Conservation (phyloP, 1,140 invertebrate genomes). For the Dendroctonus valens region DNA sequence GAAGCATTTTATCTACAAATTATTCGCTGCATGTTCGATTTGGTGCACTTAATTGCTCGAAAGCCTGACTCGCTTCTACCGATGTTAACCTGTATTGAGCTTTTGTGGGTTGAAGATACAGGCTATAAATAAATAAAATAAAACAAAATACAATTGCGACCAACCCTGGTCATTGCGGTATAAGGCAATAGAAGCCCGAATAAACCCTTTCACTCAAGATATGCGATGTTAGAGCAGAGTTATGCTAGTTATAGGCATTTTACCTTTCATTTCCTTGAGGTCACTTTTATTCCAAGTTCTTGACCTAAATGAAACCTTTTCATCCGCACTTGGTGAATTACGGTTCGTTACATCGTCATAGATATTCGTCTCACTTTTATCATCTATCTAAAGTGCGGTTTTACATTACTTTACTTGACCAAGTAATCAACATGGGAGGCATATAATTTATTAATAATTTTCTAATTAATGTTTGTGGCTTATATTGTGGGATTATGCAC, state of each 20-base stretch:
- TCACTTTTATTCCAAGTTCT: constrained; percentile 29
- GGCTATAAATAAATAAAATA: constrained; percentile 5
- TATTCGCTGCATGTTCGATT: too few relatives aligned
- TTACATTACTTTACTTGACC: neutral
- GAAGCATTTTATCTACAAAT: too few relatives aligned
- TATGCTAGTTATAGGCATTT: too few relatives aligned
- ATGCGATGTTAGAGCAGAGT: neutral
- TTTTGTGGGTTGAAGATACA: too few relatives aligned
- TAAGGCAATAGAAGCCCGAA: too few relatives aligned
- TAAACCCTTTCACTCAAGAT: neutral
- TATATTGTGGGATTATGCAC: neutral
- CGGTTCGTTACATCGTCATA: constrained; percentile 34
- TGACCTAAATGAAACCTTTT: constrained; percentile 35
- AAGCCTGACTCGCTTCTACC: too few relatives aligned
- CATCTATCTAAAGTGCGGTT: constrained; percentile 30
- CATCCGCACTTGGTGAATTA: constrained; percentile 26
- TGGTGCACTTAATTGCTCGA: too few relatives aligned
- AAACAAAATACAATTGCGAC: too few relatives aligned
- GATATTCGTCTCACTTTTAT: constrained; percentile 35
- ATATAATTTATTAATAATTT: neutral
- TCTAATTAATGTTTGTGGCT: neutral
- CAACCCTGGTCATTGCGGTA: too few relatives aligned
- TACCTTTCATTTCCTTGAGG: constrained; percentile 25
- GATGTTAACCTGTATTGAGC: too few relatives aligned
- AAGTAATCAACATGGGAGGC: neutral